phyloP scores from a whole-genome alignment of 2,113 vertebrate genomes.

The Vicugna pacos region DNA sequence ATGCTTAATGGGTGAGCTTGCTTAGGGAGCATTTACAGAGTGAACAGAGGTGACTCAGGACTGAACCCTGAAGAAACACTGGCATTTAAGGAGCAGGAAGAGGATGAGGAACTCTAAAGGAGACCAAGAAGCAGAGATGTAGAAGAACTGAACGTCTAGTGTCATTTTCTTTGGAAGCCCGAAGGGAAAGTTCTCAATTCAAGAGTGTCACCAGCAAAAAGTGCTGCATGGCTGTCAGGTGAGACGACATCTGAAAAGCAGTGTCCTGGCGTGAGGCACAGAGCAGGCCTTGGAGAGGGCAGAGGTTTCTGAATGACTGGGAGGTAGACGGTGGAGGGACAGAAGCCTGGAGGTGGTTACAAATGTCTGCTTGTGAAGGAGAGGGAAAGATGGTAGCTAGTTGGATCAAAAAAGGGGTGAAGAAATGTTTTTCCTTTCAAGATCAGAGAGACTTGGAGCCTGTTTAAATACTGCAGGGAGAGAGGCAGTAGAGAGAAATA shows the following conservation, averaged over 20 bases:
- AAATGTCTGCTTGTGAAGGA: neutral
- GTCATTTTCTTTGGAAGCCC: neutral
- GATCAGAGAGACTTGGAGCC: neutral
- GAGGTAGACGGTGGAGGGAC: neutral
- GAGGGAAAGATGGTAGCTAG: neutral
- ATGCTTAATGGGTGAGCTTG: constrained; percentile 1
- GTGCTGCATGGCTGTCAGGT: neutral
- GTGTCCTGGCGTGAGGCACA: neutral
- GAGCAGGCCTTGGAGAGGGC: neutral
- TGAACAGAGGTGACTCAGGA: neutral
- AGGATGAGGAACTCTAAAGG: neutral
- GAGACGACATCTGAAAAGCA: neutral
- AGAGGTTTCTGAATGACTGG: neutral
- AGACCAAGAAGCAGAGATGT: neutral
- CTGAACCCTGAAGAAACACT: neutral
- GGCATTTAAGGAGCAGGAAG: constrained; percentile 7
- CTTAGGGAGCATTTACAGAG: neutral
- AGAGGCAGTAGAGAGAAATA: neutral
- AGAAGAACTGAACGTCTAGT: neutral
- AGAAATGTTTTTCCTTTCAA: neutral
- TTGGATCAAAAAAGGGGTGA: neutral
- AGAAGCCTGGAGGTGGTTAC: neutral
- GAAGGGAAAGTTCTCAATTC: neutral
- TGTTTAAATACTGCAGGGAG: neutral
- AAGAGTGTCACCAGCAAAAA: neutral